Base-by-base conservation (phyloP, 2,797 vertebrate genomes). In the Trichosurus vulpecula region DNA sequence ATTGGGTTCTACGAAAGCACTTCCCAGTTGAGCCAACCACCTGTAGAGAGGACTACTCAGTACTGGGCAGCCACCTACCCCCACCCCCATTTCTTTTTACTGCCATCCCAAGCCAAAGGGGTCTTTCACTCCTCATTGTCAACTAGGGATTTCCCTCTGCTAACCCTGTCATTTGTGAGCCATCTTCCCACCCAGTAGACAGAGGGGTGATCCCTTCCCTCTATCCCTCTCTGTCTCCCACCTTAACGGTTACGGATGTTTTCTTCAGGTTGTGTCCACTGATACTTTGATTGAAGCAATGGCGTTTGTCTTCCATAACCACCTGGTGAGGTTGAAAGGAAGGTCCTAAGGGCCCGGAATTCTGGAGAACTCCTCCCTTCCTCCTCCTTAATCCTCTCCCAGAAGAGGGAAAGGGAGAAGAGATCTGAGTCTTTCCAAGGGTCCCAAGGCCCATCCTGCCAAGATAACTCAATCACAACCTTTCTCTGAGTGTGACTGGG, bases 251-350 rank as follows among this genome's bases (percentile, higher is more conserved):
- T 31, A 98, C 2, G 0, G 98, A 94, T 4, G 96, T 97, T 92
- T 94, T 97, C 94, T 95, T 25, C 27, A 98, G 93, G 53, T 98
- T 66, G 30, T 96, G 94, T 35, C 98, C 98, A 87, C 96, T 98
- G 53, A 98, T 92, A 25, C 93, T 97, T 52, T 98, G 98, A 0
- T 92, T 61, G 30, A 96, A 97, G 55, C 98, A 98, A 1, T 0
- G 0, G 0, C 29, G 91, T 41, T 0, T 95, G 52, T 98, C 98
- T 14, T 0, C 31, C 74, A 98, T 1, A 0, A 1, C 91, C 52
- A 98, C 54, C 98, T 98, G 90, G 47, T 0, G 6, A 56, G 22
- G 41, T n/a, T 3, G n/a, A 41, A 16, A 29, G 31, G 3, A 55
- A 93, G 52, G 9, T 22, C 25, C 11, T 47, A 14, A 25, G 52